Base-by-base conservation (phyloP, 2,113 vertebrate species). In the Potamarius usumacintae region DNA sequence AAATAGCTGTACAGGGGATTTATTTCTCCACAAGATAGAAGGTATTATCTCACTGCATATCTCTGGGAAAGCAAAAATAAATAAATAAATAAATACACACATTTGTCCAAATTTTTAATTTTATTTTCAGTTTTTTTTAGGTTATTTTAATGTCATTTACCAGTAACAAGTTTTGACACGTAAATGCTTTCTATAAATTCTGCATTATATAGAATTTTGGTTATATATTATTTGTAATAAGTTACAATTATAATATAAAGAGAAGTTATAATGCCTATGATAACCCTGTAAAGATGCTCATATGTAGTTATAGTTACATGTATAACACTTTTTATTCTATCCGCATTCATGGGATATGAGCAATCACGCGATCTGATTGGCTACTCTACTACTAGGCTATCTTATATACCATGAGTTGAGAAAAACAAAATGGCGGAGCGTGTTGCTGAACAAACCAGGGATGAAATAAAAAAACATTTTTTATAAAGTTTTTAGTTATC, bases 1-100 rank as follows among this genome's bases (percentile, higher is more conserved):
- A 91, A 89, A 88, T 87, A 87, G 85, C 86, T 88, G 71, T 60
- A 85, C 82, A 91, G 87, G 85, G 57, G 55, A 87, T 87, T 91
- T 87, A 76, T 88, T 77, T 86, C 77, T 57, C 27, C 55, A 74
- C 78, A 79, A 82, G 71, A 77, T 25, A 86, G 63, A 80, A 78
- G 55, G 15, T 34, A 84, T 62, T 89, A 86, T 89, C 74, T 76
- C 69, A 86, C 74, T 76, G 30, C 34, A 86, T 83, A 86, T 90
- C 25, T 74, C 25, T 65, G 87, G 18, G 22, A 60, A 42, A 42
- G 48, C 81, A 88, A 85, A 69, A 81, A 80, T 18, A 60, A 42
- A 27, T 0, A 25, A 20, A 63, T 2, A 55, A 17, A 50, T 17
- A 9, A 2, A 53, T 42, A 42, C 42, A 42, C 42, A 42, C 34